These are phyloP conservation scores for Ganaspis brasiliensis DNA, from an alignment of 2,888 invertebrate genomes.

Conservation along the genomic window DNA sequence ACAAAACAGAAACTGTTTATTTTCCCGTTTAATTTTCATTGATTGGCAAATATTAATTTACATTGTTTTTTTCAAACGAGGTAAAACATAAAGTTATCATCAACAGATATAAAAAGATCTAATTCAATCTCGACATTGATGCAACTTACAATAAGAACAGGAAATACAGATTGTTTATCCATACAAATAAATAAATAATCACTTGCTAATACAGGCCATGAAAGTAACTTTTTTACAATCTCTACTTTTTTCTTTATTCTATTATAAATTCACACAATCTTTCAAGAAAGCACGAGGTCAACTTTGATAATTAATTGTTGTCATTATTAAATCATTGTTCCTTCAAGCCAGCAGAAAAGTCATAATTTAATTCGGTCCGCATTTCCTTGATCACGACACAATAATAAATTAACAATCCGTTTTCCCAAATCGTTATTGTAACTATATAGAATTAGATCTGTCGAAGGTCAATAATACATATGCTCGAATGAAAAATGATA, in stretches of 20 bases:
- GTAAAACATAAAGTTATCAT: too few relatives aligned
- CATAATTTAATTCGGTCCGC: neutral
- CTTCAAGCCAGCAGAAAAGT: neutral
- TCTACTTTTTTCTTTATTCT: neutral
- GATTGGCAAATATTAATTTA: too few relatives aligned
- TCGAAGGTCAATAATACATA: conserved; percentile 22
- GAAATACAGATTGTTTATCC: too few relatives aligned
- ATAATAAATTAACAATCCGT: neutral
- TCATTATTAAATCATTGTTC: neutral
- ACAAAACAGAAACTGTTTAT: too few relatives aligned
- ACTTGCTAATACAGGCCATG: neutral
- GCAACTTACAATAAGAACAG: too few relatives aligned
- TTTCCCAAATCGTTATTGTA: neutral
- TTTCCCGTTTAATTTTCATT: too few relatives aligned
- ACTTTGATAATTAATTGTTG: conserved; percentile 3
- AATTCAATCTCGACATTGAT: too few relatives aligned
- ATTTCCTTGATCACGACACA: neutral
- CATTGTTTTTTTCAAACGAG: too few relatives aligned
- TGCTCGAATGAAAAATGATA: conserved; percentile 32
- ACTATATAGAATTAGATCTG: neutral
- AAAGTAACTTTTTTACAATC: neutral
- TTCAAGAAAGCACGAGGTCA: conserved; percentile 9
- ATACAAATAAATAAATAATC: too few relatives aligned
- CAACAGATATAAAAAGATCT: too few relatives aligned
- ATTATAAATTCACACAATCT: neutral